Evolutionary conservation across 2,113 vertebrate species (phyloP).

Genomic region (Xyliphius kryptos): DNA sequence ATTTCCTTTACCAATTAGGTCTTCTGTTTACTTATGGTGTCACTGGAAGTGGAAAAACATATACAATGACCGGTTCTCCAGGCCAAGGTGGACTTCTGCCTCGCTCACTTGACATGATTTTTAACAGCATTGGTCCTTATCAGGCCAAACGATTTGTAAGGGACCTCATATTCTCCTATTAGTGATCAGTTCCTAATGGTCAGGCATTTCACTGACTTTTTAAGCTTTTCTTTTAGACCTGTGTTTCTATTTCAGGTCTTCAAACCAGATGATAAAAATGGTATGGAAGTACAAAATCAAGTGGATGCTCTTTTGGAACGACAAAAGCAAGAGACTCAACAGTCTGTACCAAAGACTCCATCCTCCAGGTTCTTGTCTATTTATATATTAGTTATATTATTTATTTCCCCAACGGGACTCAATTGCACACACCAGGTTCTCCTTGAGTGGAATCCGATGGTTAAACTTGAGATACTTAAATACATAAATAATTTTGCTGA

Average conservation of each 20-base stretch:
- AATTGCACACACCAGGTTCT: no score
- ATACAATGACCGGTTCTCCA: conserved; percentile 91
- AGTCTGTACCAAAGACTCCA: conserved; percentile 65
- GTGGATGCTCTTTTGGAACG: conserved; percentile 88
- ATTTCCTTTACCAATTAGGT: conserved; percentile 58
- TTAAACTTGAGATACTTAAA: no score
- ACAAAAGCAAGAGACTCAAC: conserved; percentile 78
- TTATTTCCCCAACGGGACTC: not conserved
- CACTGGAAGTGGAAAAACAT: conserved; percentile 93
- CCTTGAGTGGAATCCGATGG: no score
- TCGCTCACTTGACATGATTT: conserved; percentile 88
- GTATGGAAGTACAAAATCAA: conserved; percentile 85
- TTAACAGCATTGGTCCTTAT: conserved; percentile 82
- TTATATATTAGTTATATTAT: not conserved
- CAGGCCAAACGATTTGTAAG: conserved; percentile 92
- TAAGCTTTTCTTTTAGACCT: not conserved
- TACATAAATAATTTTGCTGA: no score
- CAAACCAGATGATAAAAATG: conserved; percentile 91
- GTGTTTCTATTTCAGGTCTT: conserved; percentile 71
- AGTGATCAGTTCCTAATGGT: no score
- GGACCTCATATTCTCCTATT: conserved; percentile 2
- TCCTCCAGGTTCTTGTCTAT: conserved; percentile 62
- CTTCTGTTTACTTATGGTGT: conserved; percentile 93
- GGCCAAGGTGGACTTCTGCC: conserved; percentile 89
- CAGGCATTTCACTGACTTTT: no score